Conservation (phyloP, 2,113 vertebrate genomes). For the Tamias sibiricus region DNA sequence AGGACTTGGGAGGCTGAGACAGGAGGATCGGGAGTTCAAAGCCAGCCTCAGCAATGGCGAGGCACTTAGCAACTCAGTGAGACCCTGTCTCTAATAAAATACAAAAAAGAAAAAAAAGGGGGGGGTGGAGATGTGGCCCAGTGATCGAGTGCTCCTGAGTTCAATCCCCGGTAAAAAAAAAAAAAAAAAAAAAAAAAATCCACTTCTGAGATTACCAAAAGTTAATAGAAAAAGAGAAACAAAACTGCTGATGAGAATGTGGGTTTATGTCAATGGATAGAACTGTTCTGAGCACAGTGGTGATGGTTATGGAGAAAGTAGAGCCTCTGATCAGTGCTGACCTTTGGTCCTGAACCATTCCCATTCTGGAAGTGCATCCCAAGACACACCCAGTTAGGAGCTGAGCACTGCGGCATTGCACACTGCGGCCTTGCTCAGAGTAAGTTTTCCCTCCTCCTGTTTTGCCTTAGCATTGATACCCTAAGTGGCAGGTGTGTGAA, state of each 20-base stretch:
- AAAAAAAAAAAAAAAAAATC: no score
- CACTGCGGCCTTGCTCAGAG: background rate
- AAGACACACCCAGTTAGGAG: background rate
- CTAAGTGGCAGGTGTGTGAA: background rate
- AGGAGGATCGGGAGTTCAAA: no score
- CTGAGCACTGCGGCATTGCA: no score
- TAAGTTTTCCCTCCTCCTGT: no score
- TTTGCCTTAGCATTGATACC: background rate
- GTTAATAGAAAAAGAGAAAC: background rate
- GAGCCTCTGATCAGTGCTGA: background rate
- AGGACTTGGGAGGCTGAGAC: no score
- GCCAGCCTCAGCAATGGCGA: no score
- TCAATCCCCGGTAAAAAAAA: no score
- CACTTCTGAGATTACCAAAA: background rate
- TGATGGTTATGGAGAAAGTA: background rate
- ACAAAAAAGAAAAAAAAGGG: no score
- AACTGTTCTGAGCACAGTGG: background rate
- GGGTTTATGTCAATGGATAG: background rate
- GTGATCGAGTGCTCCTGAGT: no score
- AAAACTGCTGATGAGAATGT: background rate
- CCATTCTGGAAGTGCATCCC: background rate
- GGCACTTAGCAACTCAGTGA: no score
- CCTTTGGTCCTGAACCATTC: background rate
- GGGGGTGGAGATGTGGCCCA: no score
- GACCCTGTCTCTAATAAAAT: no score